Evolutionary conservation across 2,797 vertebrate species (phyloP), one percentile per base, ranked within the genome.

Genomic region (Enteromius radiatus): DNA sequence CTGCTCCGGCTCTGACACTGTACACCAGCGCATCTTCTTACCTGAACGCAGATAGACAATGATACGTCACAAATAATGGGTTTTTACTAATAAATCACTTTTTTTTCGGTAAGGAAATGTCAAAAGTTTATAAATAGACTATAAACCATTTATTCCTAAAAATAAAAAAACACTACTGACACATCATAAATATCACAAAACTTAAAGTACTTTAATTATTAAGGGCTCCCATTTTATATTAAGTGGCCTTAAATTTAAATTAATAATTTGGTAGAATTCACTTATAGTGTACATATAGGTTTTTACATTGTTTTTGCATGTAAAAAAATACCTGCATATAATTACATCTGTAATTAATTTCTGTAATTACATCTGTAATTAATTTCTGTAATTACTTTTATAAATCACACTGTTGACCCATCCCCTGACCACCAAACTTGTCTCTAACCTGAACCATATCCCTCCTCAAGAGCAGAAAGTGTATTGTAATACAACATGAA

Each of bases 21-120:
- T 95, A 91, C 97, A 98, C 97, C 97, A 98, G 10, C 96, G 95
- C 84, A 95, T 95, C 88, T 98, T 98, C 91, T 97, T 98, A n/a
- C 94, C 97, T 98, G 67, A 12, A 33, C 1, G 5, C 76, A 76
- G 19, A n/a, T 28, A 67, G 38, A 80, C n/a, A 73, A 26, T 68
- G 23, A 33, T 45, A 28, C 21, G 5, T 11, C 23, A 23, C 33
- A 67, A 74, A 41, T n/a, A 2, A 43, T 5, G 3, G 1, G 10
- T 23, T 56, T 56, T 56, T 23, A 11, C 4, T 12, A 52, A 52
- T 8, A 52, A 52, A 52, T 52, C 2, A 19, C 3, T 11, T 54
- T 5, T 3, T 23, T 23, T 23, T 23, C 3, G 0, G 1, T 11
- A n/a, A 56, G n/a, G 3, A 56, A 23, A 56, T n/a, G n/a, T 8